Percentiles rank a stretch among this genome's conserved stretches.
These are phyloP conservation scores for Syrmaticus mikado DNA, from an alignment of 2,113 vertebrate species.

Conservation along the genomic window DNA sequence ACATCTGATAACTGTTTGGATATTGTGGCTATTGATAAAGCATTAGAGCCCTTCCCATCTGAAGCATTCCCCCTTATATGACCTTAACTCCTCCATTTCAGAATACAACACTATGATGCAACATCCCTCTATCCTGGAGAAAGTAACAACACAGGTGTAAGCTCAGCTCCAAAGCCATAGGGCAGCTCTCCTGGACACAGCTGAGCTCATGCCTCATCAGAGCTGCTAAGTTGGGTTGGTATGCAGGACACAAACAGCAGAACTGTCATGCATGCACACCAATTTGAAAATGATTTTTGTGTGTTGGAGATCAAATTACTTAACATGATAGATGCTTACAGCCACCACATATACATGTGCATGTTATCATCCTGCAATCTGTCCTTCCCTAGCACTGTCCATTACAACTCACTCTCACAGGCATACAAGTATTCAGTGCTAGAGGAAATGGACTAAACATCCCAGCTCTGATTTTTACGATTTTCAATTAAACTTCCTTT, in stretches of 20 bases:
- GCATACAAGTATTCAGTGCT: accelerated
- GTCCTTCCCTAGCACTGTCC: not conserved
- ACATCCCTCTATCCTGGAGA: not conserved
- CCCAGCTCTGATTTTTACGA: not conserved
- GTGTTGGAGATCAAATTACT: not conserved
- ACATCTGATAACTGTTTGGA: not conserved
- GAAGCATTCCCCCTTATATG: accelerated
- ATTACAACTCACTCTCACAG: not conserved
- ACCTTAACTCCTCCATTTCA: not conserved
- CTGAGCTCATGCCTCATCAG: accelerated
- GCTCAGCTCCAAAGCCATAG: not conserved
- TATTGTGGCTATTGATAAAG: not conserved
- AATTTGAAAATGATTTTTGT: not conserved
- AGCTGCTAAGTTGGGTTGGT: accelerated
- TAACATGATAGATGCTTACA: not conserved
- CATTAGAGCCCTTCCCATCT: not conserved
- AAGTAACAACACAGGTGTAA: not conserved
- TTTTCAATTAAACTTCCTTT: conserved; percentile 60
- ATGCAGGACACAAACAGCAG: too few species aligned
- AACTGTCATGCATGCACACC: accelerated
- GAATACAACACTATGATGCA: not conserved
- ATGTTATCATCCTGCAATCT: accelerated
- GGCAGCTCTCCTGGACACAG: not conserved
- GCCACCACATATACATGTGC: accelerated
- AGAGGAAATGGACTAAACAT: not conserved